Conservation (phyloP, 2,113 vertebrate genomes). For the Balaeniceps rex region DNA sequence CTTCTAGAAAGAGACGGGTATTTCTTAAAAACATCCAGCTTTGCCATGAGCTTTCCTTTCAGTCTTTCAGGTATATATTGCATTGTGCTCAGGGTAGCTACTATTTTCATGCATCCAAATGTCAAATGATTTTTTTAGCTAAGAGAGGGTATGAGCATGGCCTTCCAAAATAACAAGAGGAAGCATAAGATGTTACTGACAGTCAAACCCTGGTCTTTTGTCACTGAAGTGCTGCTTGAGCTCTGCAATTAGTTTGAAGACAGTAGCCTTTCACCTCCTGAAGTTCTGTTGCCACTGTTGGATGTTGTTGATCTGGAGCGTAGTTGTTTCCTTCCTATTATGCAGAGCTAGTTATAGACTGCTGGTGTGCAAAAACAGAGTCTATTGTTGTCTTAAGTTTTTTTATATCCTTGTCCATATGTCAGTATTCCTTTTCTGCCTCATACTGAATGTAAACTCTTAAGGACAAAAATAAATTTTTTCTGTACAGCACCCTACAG, state of each 20-base stretch:
- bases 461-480: neutral
- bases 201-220: neutral
- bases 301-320: neutral
- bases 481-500: neutral
- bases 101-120: neutral
- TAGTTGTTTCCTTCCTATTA: neutral
- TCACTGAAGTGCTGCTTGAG: neutral
- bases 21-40: neutral
- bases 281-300: neutral
- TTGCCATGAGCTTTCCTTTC: neutral
- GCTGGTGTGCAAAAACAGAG: neutral
- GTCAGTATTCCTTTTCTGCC: neutral
- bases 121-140: neutral
- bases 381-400: neutral
- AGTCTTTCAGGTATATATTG: neutral
- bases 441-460: neutral
- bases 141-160: neutral
- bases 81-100: neutral
- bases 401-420: neutral
- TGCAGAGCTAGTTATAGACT: neutral
- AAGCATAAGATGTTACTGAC: neutral
- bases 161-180: neutral
- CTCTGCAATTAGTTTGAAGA: neutral
- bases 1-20: neutral
- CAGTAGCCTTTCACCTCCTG: neutral